Conservation (phyloP, 2,797 vertebrate genomes). For the Chrosomus eos region DNA sequence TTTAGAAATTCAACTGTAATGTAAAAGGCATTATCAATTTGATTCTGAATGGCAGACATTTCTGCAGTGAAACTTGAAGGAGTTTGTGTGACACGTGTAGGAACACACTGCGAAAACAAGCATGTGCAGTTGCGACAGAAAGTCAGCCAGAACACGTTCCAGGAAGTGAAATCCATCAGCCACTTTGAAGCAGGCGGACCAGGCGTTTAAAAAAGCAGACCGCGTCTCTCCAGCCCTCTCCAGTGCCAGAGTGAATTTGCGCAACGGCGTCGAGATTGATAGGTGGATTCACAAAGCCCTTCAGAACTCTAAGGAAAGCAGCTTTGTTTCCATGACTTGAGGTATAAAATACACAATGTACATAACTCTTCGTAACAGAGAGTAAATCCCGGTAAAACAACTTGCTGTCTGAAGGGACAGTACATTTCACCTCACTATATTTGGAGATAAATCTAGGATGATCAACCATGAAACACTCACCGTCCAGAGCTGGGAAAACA, state of each 20-base stretch:
- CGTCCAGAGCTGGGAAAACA: slow-evolving; percentile 59
- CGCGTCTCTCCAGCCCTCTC: slow-evolving; percentile 53
- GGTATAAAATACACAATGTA: slow-evolving; percentile 76
- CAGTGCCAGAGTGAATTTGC: slow-evolving; percentile 67
- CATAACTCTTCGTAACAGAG: slow-evolving; percentile 81
- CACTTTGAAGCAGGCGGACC: slow-evolving; percentile 34
- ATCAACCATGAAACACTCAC: slow-evolving; percentile 77
- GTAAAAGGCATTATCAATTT: not conserved
- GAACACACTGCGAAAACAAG: not conserved
- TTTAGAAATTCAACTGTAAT: not conserved
- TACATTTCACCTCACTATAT: slow-evolving; percentile 79
- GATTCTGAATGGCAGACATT: not conserved
- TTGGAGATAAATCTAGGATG: slow-evolving; percentile 83
- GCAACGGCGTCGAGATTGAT: slow-evolving; percentile 70
- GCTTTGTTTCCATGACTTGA: slow-evolving; percentile 71
- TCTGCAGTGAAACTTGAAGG: not conserved
- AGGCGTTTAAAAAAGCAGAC: slow-evolving; percentile 50
- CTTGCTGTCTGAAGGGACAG: slow-evolving; percentile 71
- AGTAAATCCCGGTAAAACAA: slow-evolving; percentile 80
- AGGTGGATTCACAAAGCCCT: slow-evolving; percentile 73
- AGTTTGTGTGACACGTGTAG: not conserved
- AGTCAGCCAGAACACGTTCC: not conserved
- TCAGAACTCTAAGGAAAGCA: slow-evolving; percentile 72
- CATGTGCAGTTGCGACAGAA: slow-evolving; percentile 12
- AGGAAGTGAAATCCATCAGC: slow-evolving; percentile 37